These are phyloP conservation scores for Eurosta solidaginis DNA, from an alignment of 1,140 invertebrate genomes.

Conservation along the genomic window DNA sequence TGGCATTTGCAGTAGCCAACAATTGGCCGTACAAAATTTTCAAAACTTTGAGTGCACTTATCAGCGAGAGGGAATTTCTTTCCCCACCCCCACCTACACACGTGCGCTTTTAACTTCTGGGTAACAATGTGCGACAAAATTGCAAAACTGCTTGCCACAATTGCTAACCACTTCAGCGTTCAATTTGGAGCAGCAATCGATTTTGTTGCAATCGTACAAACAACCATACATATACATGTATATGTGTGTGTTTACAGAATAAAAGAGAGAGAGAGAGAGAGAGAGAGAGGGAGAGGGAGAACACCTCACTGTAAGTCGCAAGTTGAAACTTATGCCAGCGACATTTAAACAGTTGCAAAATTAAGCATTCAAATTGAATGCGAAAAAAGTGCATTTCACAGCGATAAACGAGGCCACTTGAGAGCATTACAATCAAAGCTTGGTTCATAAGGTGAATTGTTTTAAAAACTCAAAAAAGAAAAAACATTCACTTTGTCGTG, in stretches of 20 bases:
- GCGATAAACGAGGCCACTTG: not conserved
- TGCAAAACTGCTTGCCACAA: not conserved
- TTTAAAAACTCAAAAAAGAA: no score
- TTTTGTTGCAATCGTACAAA: not conserved
- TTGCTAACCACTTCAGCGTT: not conserved
- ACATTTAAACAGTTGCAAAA: not conserved
- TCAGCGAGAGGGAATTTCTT: not conserved
- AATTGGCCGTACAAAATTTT: not conserved
- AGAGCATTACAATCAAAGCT: not conserved
- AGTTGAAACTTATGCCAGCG: not conserved
- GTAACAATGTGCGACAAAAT: not conserved
- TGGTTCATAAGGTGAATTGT: no score
- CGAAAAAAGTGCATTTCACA: not conserved
- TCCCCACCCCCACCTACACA: not conserved
- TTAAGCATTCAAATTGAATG: not conserved
- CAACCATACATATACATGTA: not conserved
- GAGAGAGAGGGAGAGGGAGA: no score
- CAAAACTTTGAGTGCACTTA: slow-evolving; percentile 16
- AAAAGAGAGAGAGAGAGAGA: no score
- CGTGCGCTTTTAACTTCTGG: not conserved
- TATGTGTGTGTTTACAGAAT: no score
- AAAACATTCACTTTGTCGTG: no score
- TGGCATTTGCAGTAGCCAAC: not conserved
- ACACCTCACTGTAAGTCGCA: not conserved
- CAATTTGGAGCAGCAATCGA: not conserved